Base-by-base conservation (phyloP, 2,113 vertebrate genomes). In the Steatornis caripensis region DNA sequence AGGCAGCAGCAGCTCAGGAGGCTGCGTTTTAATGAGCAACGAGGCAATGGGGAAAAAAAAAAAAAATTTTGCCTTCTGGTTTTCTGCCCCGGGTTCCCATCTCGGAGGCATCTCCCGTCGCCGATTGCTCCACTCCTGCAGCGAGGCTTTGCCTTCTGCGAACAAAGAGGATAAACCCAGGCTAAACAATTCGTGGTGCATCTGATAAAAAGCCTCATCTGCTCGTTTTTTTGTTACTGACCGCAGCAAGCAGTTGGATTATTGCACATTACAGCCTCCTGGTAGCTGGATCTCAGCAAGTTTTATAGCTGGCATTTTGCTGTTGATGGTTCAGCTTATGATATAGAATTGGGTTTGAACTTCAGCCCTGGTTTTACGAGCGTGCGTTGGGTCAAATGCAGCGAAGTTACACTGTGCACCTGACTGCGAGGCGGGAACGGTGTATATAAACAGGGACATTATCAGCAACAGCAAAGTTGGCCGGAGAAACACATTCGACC, bases 61-160 rank as follows among this genome's bases (percentile, higher is more conserved):
- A 30, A 45, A 9, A 4, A 27, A 51, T 18, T 39, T 48, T 39
- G 5, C 15, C 17, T 62, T 16, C 69, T 62, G 51, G 5, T 81
- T 71, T 77, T 77, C 41, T 76, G 26, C 69, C 30, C 57, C 12
- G 7, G 10, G 19, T 57, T 88, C 36, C 37, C 15, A 30, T 62
- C 29, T 41, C 53, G 22, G 57, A 30, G 41, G n/a, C n/a, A 11
- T 0, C 30, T 62, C 30, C 37, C 26, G 4, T 23, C 1, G 4
- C 16, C 0, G 4, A 18, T 12, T 24, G 29, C 49, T 85, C 53
- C 0, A 1, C 13, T 70, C 10, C 46, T 70, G 10, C n/a, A 53
- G 26, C 0, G 1, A 49, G 10, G 17, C 37, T 92, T 46, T 80
- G 37, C 41, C 72, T n/a, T 90, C 24, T 75, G 37, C 6, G 8